Evolutionary conservation across 2,113 vertebrate species (phyloP).

Genomic region (Notechis scutatus): DNA sequence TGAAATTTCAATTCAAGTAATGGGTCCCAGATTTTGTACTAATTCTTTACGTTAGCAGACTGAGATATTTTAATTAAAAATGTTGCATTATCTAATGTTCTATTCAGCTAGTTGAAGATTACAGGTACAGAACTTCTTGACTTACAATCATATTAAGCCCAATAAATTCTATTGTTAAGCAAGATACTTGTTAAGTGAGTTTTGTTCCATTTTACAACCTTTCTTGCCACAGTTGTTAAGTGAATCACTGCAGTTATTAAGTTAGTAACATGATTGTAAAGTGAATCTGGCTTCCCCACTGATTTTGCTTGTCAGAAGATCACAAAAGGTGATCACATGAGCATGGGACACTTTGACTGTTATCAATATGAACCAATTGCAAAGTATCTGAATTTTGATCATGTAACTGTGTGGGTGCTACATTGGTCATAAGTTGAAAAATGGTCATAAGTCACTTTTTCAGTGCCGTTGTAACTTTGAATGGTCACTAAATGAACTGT

Average conservation of each 20-base stretch:
- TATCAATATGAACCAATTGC: neutral
- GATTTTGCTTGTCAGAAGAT: neutral
- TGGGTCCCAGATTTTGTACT: neutral
- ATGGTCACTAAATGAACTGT: neutral
- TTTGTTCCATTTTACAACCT: neutral
- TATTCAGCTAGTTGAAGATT: too few species aligned
- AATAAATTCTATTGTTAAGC: too few species aligned
- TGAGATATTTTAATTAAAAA: too few species aligned
- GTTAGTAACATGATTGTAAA: neutral
- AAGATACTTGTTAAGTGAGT: too few species aligned
- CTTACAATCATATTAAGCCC: too few species aligned
- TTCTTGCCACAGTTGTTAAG: neutral
- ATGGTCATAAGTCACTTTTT: neutral
- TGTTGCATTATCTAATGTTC: too few species aligned
- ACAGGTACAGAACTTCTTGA: too few species aligned
- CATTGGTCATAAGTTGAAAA: neutral
- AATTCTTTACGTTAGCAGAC: neutral
- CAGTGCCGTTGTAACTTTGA: neutral
- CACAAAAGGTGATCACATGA: neutral
- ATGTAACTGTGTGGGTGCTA: neutral
- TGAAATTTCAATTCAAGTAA: neutral
- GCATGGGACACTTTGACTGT: accelerated
- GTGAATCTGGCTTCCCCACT: neutral
- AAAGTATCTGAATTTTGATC: neutral
- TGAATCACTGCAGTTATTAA: neutral